Base-by-base conservation (phyloP, 2,113 vertebrate species). In the Addax nasomaculatus region DNA sequence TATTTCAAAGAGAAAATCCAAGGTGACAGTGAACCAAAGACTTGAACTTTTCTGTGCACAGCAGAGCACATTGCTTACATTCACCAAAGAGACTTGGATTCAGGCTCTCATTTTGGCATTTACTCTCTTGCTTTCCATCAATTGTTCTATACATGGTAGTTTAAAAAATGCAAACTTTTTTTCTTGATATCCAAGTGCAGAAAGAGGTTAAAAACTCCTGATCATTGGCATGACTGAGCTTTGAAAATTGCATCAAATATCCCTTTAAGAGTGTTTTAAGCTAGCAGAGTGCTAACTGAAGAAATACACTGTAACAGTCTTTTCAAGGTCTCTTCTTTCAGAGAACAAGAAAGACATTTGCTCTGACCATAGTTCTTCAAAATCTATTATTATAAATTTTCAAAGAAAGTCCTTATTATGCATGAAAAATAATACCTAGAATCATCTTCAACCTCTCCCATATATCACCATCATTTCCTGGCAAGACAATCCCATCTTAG, bases 381-480 rank as follows among this genome's bases (percentile, higher is more conserved):
- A 96, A 96, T 96, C 93, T 96, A 92, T 89, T 98, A 87, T 78
- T 96, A 96, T 90, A 97, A 97, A 98, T 93, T 47, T 93, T 25
- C 79, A 93, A 89, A 89, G 3, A 88, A 85, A 96, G 97, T 96
- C 93, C 96, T 81, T 95, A 51, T 97, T 98, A 97, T 92, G 98
- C 96, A 97, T 93, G 86, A 97, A 92, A 89, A 43, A 79, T 89
- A 97, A 97, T 98, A 88, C 95, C 89, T 96, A 96, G 95, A 98
- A 96, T 98, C 94, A 96, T 93, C 96, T 97, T 94, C 97, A 95
- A 81, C 97, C 97, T 98, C 83, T 83, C 94, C 96, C 95, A 97
- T 96, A 97, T 95, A 97, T 97, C 96, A 95, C 96, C 43, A 94
- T 98, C 67, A 98, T 98, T 98, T 98, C 97, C 97, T 95, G 96